These are phyloP conservation scores for Myotis yumanensis DNA, from an alignment of 2,113 vertebrate genomes.

Conservation along the genomic window DNA sequence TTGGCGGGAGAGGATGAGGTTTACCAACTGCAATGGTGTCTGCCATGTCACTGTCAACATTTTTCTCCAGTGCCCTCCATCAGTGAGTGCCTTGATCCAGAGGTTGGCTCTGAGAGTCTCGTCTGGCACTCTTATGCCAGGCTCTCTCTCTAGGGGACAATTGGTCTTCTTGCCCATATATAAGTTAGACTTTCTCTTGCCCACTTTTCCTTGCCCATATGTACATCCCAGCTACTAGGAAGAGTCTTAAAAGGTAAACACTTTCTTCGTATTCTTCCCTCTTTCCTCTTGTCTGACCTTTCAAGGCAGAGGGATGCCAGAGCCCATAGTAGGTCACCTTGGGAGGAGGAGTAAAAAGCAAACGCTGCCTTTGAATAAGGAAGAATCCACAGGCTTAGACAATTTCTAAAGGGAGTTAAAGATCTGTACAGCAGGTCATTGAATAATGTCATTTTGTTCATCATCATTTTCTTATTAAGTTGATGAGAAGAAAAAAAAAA, in stretches of 20 bases:
- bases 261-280: background rate
- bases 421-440: background rate
- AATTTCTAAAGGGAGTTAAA: conserved; percentile 16
- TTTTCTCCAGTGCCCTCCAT: background rate
- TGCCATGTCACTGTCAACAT: background rate
- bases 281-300: conserved; percentile 21
- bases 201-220: background rate
- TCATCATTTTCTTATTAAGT: background rate
- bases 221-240: background rate
- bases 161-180: background rate
- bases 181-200: background rate
- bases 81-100: background rate
- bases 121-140: background rate
- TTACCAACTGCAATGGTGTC: background rate
- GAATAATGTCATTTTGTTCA: background rate
- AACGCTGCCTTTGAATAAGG: conserved; percentile 45
- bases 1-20: background rate
- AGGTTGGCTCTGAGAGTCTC: background rate
- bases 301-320: background rate
- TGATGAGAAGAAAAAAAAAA: background rate
- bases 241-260: background rate
- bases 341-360: background rate
- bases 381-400: background rate
- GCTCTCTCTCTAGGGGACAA: background rate
- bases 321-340: background rate